phyloP scores from a whole-genome alignment of 2,797 vertebrate genomes.

The Molothrus aeneus region DNA sequence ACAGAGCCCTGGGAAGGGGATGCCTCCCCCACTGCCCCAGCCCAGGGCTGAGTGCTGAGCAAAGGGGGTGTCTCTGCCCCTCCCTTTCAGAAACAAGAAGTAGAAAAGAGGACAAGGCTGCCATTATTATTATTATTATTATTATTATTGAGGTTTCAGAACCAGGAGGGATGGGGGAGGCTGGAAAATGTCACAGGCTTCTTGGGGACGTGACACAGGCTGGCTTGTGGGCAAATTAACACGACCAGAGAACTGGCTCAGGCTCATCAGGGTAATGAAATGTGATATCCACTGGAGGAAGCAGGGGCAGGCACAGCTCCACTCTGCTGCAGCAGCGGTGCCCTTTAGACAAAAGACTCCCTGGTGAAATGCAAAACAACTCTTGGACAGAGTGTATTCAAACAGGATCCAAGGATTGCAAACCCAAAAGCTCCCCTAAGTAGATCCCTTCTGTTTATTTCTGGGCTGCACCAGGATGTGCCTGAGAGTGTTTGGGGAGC shows the following conservation, averaged over 20 bases:
- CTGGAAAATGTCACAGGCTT: slow-evolving; percentile 40
- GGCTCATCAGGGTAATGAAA: slow-evolving; percentile 70
- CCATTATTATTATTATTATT: rapidly evolving
- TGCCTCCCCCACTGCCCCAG: neutral
- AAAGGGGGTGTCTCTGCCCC: neutral
- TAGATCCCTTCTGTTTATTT: neutral
- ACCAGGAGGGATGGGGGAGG: neutral
- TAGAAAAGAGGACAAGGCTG: neutral
- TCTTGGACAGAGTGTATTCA: neutral
- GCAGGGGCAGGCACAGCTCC: slow-evolving; percentile 7
- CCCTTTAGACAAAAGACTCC: slow-evolving; percentile 64
- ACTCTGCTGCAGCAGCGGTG: neutral
- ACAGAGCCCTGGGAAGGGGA: neutral
- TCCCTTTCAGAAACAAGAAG: neutral
- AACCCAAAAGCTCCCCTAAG: neutral
- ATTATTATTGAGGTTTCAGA: neutral
- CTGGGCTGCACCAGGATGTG: neutral
- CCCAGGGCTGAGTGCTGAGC: neutral
- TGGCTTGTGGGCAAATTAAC: slow-evolving; percentile 62
- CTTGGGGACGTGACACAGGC: slow-evolving; percentile 18
- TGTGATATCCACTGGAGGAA: slow-evolving; percentile 61
- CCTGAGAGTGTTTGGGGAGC: neutral
- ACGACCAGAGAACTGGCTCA: neutral
- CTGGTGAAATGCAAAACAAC: slow-evolving; percentile 57
- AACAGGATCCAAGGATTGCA: neutral